Percentiles rank a stretch among this genome's conserved stretches.
Evolutionary conservation across 2,797 vertebrate genomes (phyloP).

Genomic region (Toxotes lorentzi): DNA sequence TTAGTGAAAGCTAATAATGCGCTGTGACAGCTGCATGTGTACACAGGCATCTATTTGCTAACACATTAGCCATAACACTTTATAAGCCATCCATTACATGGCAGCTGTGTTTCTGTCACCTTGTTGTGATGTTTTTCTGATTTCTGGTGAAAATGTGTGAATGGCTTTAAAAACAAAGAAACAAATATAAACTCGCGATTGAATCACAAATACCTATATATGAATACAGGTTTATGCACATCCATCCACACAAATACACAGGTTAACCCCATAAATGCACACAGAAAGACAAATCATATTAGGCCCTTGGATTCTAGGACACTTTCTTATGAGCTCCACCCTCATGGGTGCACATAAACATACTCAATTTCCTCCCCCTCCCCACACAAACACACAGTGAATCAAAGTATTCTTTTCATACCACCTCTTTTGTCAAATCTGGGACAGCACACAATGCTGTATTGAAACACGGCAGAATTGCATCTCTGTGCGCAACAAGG

Average conservation of each 20-base stretch:
- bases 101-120: no score
- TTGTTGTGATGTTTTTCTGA: no score
- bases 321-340: conserved; percentile 28
- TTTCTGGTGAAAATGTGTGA: background rate
- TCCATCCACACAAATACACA: background rate
- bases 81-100: no score
- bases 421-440: conserved; percentile 20
- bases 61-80: background rate
- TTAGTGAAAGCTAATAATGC: background rate
- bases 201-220: no score
- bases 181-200: background rate
- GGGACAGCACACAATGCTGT: conserved; percentile 22
- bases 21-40: background rate
- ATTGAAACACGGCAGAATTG: background rate
- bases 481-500: background rate
- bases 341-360: conserved; percentile 32
- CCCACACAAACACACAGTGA: conserved; percentile 5
- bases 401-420: conserved; percentile 25
- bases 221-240: background rate
- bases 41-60: background rate
- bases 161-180: background rate
- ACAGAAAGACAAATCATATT: conserved; percentile 12
- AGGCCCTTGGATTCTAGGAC: conserved; percentile 50
- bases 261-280: background rate
- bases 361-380: background rate